Evolutionary conservation across 2,113 vertebrate species (phyloP), one percentile per base, ranked within the genome.

Genomic region (Mungos mungo): DNA sequence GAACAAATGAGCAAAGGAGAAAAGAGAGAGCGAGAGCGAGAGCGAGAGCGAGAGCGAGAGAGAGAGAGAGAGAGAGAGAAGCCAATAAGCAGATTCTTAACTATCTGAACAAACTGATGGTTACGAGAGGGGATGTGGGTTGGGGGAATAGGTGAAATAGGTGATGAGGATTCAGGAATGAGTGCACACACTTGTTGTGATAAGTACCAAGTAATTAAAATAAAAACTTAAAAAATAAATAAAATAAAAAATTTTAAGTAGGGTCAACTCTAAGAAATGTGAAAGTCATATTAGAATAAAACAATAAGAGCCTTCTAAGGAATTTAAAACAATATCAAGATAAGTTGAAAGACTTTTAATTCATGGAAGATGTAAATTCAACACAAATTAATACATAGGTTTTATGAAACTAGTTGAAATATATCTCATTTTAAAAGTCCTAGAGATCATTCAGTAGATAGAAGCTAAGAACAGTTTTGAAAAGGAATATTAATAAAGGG

Each of bases 401-500:
- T 88, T 65, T 88, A 90, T 52, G 41, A 84, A 97, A 84, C 13
- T 93, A 52, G 12, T 91, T 13, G 84, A 95, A 88, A 85, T 23
- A 57, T 7, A 84, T 57, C 25, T 85, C 15, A 82, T 92, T 82
- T 68, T 33, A 65, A 72, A 89, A 86, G 29, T 54, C 13, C 3
- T 74, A 45, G 33, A 41, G 15, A 47, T 93, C 6, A 45, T 86
- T 82, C 23, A 80, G 25, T 74, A 69, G 79, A 79, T 63, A 50
- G 69, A 29, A 94, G 15, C 60, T 87, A 68, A 93, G 21, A 57
- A 82, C 6, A 69, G 50, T 93, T 96, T 52, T 63, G 2, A 27
- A 90, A 88, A 96, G 41, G 16, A 74, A 60, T 47, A 45, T 4
- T 41, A 89, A 89, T 71, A 65, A 92, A 93, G 14, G 41, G 41